These are phyloP conservation scores for Dolichopus griseipennis DNA, from an alignment of 2,888 invertebrate genomes.

Conservation along the genomic window DNA sequence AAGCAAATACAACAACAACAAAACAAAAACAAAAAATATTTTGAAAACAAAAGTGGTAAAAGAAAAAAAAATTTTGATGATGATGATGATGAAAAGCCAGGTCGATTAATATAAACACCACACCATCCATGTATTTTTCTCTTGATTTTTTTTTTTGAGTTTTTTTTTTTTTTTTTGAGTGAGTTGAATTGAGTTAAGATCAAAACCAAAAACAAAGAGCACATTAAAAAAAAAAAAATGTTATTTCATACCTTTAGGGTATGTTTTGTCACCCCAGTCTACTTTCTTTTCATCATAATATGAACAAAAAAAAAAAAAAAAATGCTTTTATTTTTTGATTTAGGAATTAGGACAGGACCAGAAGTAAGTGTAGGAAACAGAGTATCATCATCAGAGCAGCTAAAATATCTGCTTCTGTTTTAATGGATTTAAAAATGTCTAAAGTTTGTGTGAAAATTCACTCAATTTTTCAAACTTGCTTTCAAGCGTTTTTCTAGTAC, in stretches of 20 bases:
- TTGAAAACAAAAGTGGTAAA: neutral
- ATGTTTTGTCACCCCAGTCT: neutral
- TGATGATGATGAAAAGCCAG: neutral
- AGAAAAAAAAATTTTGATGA: no score
- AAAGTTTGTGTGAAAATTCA: no score
- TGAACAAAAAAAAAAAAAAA: neutral
- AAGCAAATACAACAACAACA: neutral
- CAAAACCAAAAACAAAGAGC: neutral
- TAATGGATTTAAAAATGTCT: no score
- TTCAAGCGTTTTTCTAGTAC: neutral
- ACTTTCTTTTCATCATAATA: neutral
- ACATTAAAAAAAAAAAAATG: neutral
- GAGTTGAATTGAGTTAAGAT: neutral
- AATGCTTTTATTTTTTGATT: neutral
- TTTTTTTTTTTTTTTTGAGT: neutral
- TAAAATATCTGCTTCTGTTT: no score
- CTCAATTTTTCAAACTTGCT: neutral
- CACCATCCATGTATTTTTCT: neutral
- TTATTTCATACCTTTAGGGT: conserved; percentile 1
- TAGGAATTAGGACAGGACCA: neutral
- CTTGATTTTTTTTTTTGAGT: neutral
- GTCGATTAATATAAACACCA: neutral
- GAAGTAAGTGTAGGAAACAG: neutral
- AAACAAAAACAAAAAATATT: neutral
- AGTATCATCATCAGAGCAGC: neutral